These are phyloP conservation scores for Calephelis nemesis DNA, from an alignment of 1,140 invertebrate species.

Conservation along the genomic window DNA sequence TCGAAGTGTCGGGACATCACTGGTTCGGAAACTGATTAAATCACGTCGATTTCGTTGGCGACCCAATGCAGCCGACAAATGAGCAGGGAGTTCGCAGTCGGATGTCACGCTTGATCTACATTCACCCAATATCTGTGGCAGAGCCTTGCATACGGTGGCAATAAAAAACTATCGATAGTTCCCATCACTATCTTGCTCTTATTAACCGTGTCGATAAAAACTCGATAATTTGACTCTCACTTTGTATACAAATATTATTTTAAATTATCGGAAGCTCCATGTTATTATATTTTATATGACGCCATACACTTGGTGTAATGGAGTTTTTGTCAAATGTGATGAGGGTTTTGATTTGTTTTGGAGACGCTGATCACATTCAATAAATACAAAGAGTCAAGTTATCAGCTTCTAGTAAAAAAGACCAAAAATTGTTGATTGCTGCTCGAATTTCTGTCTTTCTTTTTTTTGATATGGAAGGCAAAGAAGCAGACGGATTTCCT, in stretches of 20 bases:
- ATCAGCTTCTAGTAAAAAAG: no score
- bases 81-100: slow-evolving; percentile 55
- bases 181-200: slow-evolving; percentile 20
- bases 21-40: slow-evolving; percentile 68
- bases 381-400: no score
- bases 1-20: slow-evolving; percentile 62
- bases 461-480: no score
- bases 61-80: slow-evolving; percentile 41
- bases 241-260: slow-evolving; percentile 15
- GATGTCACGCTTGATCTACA: slow-evolving; percentile 56
- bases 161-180: slow-evolving; percentile 16
- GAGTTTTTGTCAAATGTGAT: background rate
- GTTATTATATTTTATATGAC: background rate
- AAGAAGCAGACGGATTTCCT: no score
- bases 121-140: slow-evolving; percentile 26
- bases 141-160: slow-evolving; percentile 14
- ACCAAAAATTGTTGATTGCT: no score
- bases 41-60: slow-evolving; percentile 63
- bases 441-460: no score
- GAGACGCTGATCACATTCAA: no score
- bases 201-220: slow-evolving; percentile 15
- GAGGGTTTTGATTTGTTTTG: no score
- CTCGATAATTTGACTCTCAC: slow-evolving; percentile 5
- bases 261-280: background rate
- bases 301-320: slow-evolving; percentile 4